phyloP scores from a whole-genome alignment of 2,888 invertebrate genomes.

The Crocallis elinguaria region DNA sequence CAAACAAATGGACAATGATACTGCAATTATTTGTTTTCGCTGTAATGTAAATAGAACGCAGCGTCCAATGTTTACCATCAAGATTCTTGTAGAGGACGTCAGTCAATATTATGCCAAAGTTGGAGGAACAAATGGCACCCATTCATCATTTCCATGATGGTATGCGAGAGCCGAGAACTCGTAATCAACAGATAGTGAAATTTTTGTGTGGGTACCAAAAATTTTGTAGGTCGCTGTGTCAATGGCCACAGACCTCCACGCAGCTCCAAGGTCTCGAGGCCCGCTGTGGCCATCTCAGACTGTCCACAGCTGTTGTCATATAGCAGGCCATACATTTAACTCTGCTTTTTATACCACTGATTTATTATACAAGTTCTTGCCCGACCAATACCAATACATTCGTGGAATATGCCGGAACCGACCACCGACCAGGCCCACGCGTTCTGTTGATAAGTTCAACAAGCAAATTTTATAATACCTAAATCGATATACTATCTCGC shows the following conservation, averaged over 20 bases:
- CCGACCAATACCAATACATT: too few species aligned
- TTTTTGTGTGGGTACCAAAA: background rate
- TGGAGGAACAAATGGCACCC: background rate
- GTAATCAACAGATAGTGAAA: background rate
- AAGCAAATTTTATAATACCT: background rate
- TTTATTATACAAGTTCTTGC: background rate
- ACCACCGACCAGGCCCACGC: constrained; percentile 5
- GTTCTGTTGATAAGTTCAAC: background rate
- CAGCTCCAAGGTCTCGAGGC: constrained; percentile 6
- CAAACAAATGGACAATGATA: constrained; percentile 5
- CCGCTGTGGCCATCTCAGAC: constrained; percentile 6
- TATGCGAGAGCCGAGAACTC: too few species aligned
- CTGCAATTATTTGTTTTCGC: constrained; percentile 4
- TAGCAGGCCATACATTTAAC: constrained; percentile 7
- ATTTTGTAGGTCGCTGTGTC: constrained; percentile 9
- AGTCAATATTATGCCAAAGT: constrained; percentile 7
- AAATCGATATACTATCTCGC: background rate
- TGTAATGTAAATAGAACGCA: background rate
- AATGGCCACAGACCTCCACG: constrained; percentile 17
- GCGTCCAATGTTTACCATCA: background rate
- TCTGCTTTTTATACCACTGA: constrained; percentile 1
- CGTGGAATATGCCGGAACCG: background rate
- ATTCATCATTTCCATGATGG: background rate
- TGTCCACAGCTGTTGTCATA: constrained; percentile 29
- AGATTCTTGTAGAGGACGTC: constrained; percentile 8